phyloP scores from a whole-genome alignment of 64 coral and sea anemone species.

The Montipora foliosa region DNA sequence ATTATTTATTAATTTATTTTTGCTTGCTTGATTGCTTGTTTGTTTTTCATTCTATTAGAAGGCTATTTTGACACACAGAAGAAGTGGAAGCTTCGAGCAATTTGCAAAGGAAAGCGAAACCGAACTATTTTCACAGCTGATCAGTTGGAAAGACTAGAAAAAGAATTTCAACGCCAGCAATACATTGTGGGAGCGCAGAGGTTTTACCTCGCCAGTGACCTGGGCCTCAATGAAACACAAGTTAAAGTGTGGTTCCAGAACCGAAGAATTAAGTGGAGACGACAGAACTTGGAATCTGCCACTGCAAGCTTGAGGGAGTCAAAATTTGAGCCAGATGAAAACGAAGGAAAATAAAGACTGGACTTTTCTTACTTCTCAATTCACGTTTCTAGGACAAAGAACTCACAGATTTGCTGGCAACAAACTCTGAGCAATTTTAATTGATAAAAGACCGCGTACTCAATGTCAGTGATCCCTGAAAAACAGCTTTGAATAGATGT shows the following conservation, averaged over 20 bases:
- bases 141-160: slow-evolving; percentile 69
- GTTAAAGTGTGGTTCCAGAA: slow-evolving; percentile 82
- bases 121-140: slow-evolving; percentile 69
- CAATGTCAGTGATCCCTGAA: no score
- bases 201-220: slow-evolving; percentile 63
- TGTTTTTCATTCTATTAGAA: neutral
- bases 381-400: no score
- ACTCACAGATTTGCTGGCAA: no score
- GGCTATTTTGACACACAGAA: neutral
- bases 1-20: neutral
- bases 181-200: slow-evolving; percentile 68
- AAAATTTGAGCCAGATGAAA: neutral
- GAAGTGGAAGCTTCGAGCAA: neutral
- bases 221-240: slow-evolving; percentile 74
- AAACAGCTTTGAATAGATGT: no score
- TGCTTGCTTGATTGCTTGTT: neutral
- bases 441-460: no score
- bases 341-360: slow-evolving; percentile 10
- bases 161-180: slow-evolving; percentile 70
- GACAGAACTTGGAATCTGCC: slow-evolving; percentile 25
- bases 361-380: neutral
- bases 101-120: slow-evolving; percentile 47
- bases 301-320: neutral
- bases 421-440: no score
- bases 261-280: slow-evolving; percentile 71